Base-by-base conservation (phyloP, 1,140 invertebrate genomes). In the Micrasema minimum region DNA sequence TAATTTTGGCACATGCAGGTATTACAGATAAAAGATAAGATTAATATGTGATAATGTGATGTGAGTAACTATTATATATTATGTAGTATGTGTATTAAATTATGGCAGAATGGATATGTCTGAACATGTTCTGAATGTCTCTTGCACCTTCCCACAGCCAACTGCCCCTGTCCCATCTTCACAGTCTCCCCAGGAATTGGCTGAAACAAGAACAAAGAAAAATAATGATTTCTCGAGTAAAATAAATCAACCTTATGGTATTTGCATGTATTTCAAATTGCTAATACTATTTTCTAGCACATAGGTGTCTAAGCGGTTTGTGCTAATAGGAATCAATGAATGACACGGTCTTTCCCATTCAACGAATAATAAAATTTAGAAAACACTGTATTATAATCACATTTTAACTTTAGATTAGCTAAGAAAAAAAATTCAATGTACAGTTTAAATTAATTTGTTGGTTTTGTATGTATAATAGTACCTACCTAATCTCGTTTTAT, bases 71-170 rank as follows among this genome's bases (percentile, higher is more conserved):
- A 31, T 31, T 4, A 31, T n/a, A n/a, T n/a, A n/a, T n/a, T n/a
- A n/a, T n/a, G n/a, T n/a, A n/a, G n/a, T 31, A 31, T 4, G 3
- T 4, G 7, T 31, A 31, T 7, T 31, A 37, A 10, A 18, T 62
- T 41, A 53, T n/a, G 46, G 18, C 11, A 66, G 26, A 41, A 93
- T 90, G 9, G 83, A 75, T 48, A 93, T 85, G 78, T 93, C 91
- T 2, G 90, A 87, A 76, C 91, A 93, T 65, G 87, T 86, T 61
- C 88, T 80, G 76, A 91, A 92, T 3, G 83, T 87, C 79, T 92
- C 91, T 75, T 91, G 90, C 14, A 22, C 37, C 1, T 82, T 78
- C 14, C 89, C 90, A 74, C 89, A 91, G 2, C 89, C 89, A 11
- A 87, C 2, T 20, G 74, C 77, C 4, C 76, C 76, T 5, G 18